Percentiles rank a stretch among this genome's conserved stretches.
These are phyloP conservation scores for Scatophagus argus DNA, from an alignment of 2,113 vertebrate species.

Conservation along the genomic window DNA sequence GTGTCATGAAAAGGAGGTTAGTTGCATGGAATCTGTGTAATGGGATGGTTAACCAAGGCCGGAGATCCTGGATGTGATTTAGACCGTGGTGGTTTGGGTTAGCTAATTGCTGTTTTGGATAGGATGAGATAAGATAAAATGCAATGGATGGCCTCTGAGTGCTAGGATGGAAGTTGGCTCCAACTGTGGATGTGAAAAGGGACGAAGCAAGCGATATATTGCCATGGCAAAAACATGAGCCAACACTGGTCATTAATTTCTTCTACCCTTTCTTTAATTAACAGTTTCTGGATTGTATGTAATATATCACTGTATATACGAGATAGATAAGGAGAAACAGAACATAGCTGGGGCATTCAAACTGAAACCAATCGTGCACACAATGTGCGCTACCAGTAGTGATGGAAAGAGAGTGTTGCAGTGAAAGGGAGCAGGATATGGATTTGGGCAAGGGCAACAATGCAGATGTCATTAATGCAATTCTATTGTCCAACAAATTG, in stretches of 20 bases:
- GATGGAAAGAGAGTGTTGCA: not conserved
- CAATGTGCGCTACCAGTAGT: not conserved
- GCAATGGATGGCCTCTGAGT: conserved; percentile 34
- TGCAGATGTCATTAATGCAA: conserved; percentile 54
- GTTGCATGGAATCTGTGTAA: conserved; percentile 70
- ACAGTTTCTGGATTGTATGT: not conserved
- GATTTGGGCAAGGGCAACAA: conserved; percentile 33
- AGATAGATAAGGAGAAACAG: not conserved
- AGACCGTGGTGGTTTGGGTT: conserved; percentile 49
- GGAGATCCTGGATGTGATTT: conserved; percentile 66
- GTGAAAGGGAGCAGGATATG: conserved; percentile 20
- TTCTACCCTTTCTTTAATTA: not conserved
- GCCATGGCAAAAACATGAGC: conserved; percentile 23
- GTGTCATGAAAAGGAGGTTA: conserved; percentile 66
- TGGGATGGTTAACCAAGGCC: conserved; percentile 62
- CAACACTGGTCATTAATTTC: conserved; percentile 24
- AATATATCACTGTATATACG: not conserved
- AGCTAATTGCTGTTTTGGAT: conserved; percentile 71
- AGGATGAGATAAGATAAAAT: conserved; percentile 49
- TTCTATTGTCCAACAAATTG: conserved; percentile 68
- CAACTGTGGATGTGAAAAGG: conserved; percentile 25
- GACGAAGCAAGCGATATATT: conserved; percentile 73
- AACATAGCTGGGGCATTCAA: not conserved
- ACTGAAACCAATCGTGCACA: conserved; percentile 5
- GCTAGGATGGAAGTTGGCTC: conserved; percentile 23